Percentiles rank a stretch among this genome's conserved stretches.
Evolutionary conservation across 2,888 invertebrate genomes (phyloP).

Genomic region (Mechanitis mazaeus): DNA sequence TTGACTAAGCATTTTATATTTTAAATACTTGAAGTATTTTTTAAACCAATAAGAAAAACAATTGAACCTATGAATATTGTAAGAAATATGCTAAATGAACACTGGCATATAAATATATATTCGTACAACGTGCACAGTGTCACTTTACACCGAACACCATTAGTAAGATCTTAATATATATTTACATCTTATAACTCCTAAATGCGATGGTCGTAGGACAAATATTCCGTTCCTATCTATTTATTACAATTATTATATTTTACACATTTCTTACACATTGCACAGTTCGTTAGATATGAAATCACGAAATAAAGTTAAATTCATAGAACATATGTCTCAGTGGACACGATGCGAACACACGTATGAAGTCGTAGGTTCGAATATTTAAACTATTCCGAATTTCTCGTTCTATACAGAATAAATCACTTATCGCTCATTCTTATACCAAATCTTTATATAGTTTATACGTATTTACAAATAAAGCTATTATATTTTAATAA

Average conservation of each 20-base stretch:
- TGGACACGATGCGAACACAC: background rate
- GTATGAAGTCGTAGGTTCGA: background rate
- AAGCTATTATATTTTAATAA: conserved; percentile 3
- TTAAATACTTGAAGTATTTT: background rate
- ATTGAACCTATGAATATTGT: no score
- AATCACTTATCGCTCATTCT: conserved; percentile 38
- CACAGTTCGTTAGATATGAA: conserved; percentile 68
- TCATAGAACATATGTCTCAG: background rate
- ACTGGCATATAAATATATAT: conserved; percentile 73
- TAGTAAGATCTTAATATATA: conserved; percentile 66
- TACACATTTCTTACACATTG: conserved; percentile 72
- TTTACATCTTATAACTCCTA: conserved; percentile 66
- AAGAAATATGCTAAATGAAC: conserved; percentile 59
- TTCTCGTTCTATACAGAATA: conserved; percentile 14
- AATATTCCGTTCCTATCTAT: conserved; percentile 71
- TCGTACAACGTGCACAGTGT: conserved; percentile 69
- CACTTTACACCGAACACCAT: conserved; percentile 74
- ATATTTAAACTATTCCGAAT: no score
- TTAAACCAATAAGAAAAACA: background rate
- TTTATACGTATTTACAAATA: conserved; percentile 9
- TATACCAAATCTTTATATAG: conserved; percentile 44
- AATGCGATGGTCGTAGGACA: conserved; percentile 67
- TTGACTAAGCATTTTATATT: conserved; percentile 6
- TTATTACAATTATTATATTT: conserved; percentile 45
- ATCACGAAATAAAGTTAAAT: background rate